phyloP scores from a whole-genome alignment of 1,140 invertebrate genomes.

The Tetramorium simillimum region DNA sequence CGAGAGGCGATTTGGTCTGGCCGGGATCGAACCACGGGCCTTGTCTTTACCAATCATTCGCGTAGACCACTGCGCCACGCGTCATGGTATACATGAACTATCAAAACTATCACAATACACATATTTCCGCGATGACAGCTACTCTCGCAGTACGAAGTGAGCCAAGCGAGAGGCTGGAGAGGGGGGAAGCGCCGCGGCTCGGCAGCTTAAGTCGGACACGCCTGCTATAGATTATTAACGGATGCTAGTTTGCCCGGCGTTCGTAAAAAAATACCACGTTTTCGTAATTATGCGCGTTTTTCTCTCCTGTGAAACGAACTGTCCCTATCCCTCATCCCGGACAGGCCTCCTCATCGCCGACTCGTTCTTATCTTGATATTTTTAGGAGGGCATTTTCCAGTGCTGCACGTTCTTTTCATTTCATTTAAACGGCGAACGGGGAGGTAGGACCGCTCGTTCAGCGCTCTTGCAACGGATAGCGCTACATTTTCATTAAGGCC shows the following conservation, averaged over 20 bases:
- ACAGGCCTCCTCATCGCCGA: constrained; percentile 55
- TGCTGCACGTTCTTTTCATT: constrained; percentile 73
- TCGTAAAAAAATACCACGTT: constrained; percentile 37
- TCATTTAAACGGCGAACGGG: constrained; percentile 78
- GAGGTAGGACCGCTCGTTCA: constrained; percentile 74
- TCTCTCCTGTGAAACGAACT: constrained; percentile 49
- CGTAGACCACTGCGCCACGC: no score
- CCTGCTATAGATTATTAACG: no score
- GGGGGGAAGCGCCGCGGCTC: no score
- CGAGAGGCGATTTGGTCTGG: no score
- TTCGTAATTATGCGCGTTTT: constrained; percentile 59
- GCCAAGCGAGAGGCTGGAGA: no score
- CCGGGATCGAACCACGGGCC: no score
- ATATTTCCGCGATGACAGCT: no score
- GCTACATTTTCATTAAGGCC: constrained; percentile 82
- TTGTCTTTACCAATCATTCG: no score
- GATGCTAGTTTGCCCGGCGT: constrained; percentile 13
- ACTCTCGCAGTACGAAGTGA: no score
- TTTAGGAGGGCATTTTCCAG: constrained; percentile 74
- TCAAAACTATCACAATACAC: no score
- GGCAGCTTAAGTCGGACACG: no score
- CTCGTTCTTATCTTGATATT: constrained; percentile 78
- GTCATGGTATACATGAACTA: no score
- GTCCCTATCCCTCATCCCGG: constrained; percentile 38
- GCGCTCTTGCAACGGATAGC: constrained; percentile 74